Evolutionary conservation across 2,113 vertebrate genomes (phyloP), one percentile per base, ranked within the genome.

Genomic region (Rutilus rutilus): DNA sequence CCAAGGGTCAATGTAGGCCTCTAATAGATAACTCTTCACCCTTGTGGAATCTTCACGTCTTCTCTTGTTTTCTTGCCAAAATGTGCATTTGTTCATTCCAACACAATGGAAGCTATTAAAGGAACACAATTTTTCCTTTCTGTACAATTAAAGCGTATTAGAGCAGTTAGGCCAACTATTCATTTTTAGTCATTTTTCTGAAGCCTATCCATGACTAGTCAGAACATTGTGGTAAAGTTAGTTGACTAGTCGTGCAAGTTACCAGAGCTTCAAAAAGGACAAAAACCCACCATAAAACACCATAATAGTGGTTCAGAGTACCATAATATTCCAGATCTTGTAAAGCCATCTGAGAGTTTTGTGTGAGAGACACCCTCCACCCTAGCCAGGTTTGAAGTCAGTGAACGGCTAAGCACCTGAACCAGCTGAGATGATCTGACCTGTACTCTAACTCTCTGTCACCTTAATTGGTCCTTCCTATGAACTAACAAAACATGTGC

Each of bases 401-500:
- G 9, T 73, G 42, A 39, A 67, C 54, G 21, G 12, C 60, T 45
- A 3, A 73, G 65, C 42, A 65, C 57, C 17, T 83, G 62, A 83
- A 60, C 78, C 82, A 52, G 14, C 27, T 1, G 11, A 71, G 69
- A 54, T 52, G 80, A 85, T 79, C 74, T 60, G 59, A 36, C 69
- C 82, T 83, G 74, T 81, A 54, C 67, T 67, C 71, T 6, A 57
- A 64, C 74, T 50, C 81, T 78, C 25, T 50, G 69, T 78, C 71
- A 15, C 59, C 74, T 76, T 86, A 78, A 78, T 45, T 74, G 33
- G n/a, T 79, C 57, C 47, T 71, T 88, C 17, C 17, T 79, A 75
- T 78, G 86, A 87, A 90, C 86, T 80, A 90, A 84, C 75, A 33
- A 36, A 42, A 23, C 84, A 42, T 52, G 15, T 65, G 85, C 87